Conservation (phyloP, 2,888 invertebrate species). For the Microplitis manilae region DNA sequence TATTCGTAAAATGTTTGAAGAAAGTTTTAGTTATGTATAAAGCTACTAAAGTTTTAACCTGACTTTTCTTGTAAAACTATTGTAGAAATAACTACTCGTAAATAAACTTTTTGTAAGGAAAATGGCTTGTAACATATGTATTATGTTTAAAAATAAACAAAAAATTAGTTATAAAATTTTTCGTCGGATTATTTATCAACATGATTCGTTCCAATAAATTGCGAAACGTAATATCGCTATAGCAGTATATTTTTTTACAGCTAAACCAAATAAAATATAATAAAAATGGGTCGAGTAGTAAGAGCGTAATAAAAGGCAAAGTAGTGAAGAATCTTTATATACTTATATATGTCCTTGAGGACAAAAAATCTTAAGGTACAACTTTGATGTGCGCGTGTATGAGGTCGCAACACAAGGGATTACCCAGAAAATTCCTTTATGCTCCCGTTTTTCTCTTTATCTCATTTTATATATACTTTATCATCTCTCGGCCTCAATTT, state of each 20-base stretch:
- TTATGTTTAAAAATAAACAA: background rate
- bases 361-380: slow-evolving; percentile 30
- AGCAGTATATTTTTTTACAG: background rate
- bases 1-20: background rate
- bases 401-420: slow-evolving; percentile 27
- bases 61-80: background rate
- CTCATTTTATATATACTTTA: background rate
- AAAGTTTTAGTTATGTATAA: background rate
- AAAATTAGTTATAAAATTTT: background rate
- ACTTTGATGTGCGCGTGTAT: slow-evolving; percentile 35
- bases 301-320: background rate
- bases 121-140: background rate
- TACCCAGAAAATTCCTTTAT: slow-evolving; percentile 19
- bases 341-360: slow-evolving; percentile 4
- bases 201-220: background rate
- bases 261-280: background rate
- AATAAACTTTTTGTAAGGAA: background rate
- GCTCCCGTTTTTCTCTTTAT: background rate
- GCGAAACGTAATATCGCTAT: background rate
- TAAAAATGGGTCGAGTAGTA: background rate
- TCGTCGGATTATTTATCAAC: too few species aligned
- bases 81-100: background rate
- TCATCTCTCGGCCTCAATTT: background rate
- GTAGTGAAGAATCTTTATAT: slow-evolving; percentile 30
- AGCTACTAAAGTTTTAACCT: background rate